phyloP scores from a whole-genome alignment of 2,888 invertebrate species.

The Cerastoderma edule region DNA sequence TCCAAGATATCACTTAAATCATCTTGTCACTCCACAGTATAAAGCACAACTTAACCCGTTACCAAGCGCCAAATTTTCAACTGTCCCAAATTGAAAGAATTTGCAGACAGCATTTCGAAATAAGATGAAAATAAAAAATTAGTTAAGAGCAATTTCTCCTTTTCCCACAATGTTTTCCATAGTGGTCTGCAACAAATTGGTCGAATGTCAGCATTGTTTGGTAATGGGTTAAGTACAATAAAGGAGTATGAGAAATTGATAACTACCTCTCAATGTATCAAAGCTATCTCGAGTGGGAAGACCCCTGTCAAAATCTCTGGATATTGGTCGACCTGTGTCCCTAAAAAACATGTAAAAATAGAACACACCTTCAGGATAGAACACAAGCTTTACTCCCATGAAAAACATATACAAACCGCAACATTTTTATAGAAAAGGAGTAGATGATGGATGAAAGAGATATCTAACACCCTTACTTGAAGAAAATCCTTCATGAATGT shows the following conservation, averaged over 20 bases:
- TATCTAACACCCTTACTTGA: background rate
- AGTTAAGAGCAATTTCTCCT: too few relatives aligned
- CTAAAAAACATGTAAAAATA: background rate
- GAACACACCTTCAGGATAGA: background rate
- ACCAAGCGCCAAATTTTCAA: too few relatives aligned
- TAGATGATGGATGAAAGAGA: background rate
- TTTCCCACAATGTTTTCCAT: too few relatives aligned
- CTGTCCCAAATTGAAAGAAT: too few relatives aligned
- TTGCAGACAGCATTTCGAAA: too few relatives aligned
- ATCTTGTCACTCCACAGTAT: too few relatives aligned
- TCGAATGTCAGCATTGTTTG: too few relatives aligned
- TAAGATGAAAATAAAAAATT: too few relatives aligned
- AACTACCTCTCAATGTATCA: conserved; percentile 58
- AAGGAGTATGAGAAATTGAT: background rate
- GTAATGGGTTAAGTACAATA: too few relatives aligned
- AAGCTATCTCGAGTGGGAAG: conserved; percentile 49
- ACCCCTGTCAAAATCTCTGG: conserved; percentile 49
- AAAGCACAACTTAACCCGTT: too few relatives aligned
- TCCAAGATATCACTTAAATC: too few relatives aligned
- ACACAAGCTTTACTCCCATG: background rate
- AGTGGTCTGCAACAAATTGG: too few relatives aligned
- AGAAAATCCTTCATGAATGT: background rate
- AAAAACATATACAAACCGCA: background rate
- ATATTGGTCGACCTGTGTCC: conserved; percentile 10
- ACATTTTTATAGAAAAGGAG: background rate